Evolutionary conservation across 2,888 invertebrate species (phyloP), one percentile per base, ranked within the genome.

Genomic region (Cancer borealis): DNA sequence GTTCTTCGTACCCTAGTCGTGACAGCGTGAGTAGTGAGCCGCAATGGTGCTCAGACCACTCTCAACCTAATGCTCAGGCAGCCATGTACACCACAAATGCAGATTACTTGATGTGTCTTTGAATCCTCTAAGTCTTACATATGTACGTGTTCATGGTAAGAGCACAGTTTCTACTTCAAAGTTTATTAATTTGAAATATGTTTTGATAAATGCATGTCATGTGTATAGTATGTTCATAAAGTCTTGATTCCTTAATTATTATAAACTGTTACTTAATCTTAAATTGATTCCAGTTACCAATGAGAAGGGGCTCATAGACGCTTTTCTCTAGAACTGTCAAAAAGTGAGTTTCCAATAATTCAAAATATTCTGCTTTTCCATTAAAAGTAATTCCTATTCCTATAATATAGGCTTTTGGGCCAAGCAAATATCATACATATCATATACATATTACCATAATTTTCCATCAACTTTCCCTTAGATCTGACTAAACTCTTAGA

Each of bases 61-160:
- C 94, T 94, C 94, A 94, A 94, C 94, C 84, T 94, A 94, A 94
- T 94, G 94, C 94, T 94, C 94, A 94, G 94, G 94, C 92, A 89
- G 94, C 94, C 92, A 92, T 79, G 92, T 94, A 89, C 94, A 94
- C 94, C 94, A 91, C 92, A 92, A 3, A 17, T 88, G 66, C 60
- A 89, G 66, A 66, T 14, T 26, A 84, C 39, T 84, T 84, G 79
- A 26, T 49, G 12, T 90, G 10, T 26, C 54, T 49, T 39, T 46
- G 21, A n/a, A 90, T 90, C 10, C 54, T 26, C 30, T 21, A 1
- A 54, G 17, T 49, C 14, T 30, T 90, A n/a, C 89, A 46, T n/a
- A 89, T 89, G 46, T 21, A 89, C 14, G 26, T 90, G 4, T 73
- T n/a, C 66, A 73, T 73, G 66, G 66, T 73, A n/a, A n/a, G n/a